Base-by-base conservation (phyloP, 1,140 invertebrate species). In the Bicyclus anynana region DNA sequence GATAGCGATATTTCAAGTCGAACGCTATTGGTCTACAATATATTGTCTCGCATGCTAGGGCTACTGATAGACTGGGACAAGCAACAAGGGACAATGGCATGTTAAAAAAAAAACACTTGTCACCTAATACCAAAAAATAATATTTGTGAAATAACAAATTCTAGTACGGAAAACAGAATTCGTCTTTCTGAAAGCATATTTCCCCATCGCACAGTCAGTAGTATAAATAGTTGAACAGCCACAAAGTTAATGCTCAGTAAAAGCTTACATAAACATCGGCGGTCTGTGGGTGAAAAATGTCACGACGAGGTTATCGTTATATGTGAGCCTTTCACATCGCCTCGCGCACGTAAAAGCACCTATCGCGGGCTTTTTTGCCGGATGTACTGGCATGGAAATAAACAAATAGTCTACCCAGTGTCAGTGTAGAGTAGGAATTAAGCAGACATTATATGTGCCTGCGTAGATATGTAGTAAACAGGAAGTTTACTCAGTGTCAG, bases 241-340 rank as follows among this genome's bases (percentile, higher is more conserved):
- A 51, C 37, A 14, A 40, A 20, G 55, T 58, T 58, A 58, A 48
- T 50, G 18, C 48, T 35, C 37, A 16, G 55, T 58, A 51, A 58
- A 50, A 58, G 55, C 48, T 20, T 58, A 58, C 54, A 23, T 57
- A 50, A 40, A 40, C 37, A 40, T 40, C 16, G 14, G 37, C 47
- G 14, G 33, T 27, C 17, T 14, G 44, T 52, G 52, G 53, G 35
- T 29, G 27, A 49, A 52, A 53, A 49, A 63, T 54, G 54, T 49
- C 54, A 50, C 42, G 55, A 44, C 55, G 44, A 10, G 54, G 48
- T 51, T 56, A 40, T 46, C 54, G 54, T 56, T 40, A 56, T 56
- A 56, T 56, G 54, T 49, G 54, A 56, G 46, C 17, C 46, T 56
- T 56, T 56, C 54, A 27, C 49, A 56, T 56, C 40, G 37, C 35